Evolutionary conservation across 2,888 invertebrate species (phyloP), one percentile per base, ranked within the genome.

Genomic region (Sipha maydis): DNA sequence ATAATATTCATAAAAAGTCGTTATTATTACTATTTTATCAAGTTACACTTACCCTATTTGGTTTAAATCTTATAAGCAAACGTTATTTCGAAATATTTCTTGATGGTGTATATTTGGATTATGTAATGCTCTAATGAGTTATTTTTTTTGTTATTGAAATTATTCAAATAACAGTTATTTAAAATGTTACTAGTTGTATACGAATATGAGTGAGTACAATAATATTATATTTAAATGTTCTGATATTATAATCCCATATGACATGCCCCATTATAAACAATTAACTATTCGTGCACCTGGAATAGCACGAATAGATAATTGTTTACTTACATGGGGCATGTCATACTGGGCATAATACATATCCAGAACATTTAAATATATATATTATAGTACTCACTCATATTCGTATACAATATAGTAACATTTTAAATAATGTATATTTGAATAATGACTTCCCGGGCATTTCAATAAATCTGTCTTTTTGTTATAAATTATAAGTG

Each of bases 131-230:
- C 56, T 41, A 17, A 54, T 78, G n/a, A 78, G 61, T 61, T 84
- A 31, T 88, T 80, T 71, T 61, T 21, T 88, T 80, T 88, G 80
- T 88, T 88, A 88, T 75, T 88, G 71, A 54, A 78, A 88, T 82
- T 25, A 21, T 75, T 21, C n/a, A 61, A 34, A n/a, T 67, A 7
- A 3, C 38, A 83, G n/a, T 8, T 31, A 48, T 67, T 48, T 71
- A 31, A 38, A 61, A 38, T 61, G 38, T 61, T 76, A 54, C 17
- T 21, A 41, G 28, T 41, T 28, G 8, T 38, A 17, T 77, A 67
- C 76, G 19, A 38, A 31, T 31, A 25, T 41, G 67, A 77, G 84
- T 77, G 67, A 84, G 84, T 84, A 77, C 61, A n/a, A 61, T 17
- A 28, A 67, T 61, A n/a, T 21, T 41, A 4, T 41, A 14, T 80